Conservation (phyloP, 2,113 vertebrate species). For the Xyliphius kryptos region DNA sequence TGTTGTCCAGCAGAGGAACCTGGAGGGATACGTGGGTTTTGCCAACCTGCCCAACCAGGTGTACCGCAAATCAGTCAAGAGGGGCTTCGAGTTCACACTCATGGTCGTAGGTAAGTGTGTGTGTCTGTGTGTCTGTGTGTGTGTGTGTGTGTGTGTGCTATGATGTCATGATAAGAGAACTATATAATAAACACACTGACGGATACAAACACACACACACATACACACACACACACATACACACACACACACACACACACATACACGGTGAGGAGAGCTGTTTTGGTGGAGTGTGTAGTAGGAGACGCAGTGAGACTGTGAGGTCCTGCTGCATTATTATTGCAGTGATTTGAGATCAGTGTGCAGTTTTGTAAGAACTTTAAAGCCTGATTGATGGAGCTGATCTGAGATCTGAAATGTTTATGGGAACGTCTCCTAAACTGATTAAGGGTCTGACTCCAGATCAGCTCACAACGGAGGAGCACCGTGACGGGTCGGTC, state of each 20-base stretch:
- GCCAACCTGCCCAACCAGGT: conserved; percentile 74
- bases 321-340: background rate
- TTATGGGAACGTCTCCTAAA: no score
- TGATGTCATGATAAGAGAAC: background rate
- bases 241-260: conserved; percentile 4
- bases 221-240: conserved; percentile 6
- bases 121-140: background rate
- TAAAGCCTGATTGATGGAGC: no score
- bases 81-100: conserved; percentile 72
- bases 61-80: conserved; percentile 71
- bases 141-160: background rate
- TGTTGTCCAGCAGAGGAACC: conserved; percentile 64
- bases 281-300: conserved; percentile 17
- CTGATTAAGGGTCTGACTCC: background rate
- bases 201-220: background rate
- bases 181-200: background rate
- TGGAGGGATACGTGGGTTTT: conserved; percentile 72
- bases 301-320: conserved; percentile 8
- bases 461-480: background rate
- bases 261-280: background rate
- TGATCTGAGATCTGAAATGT: no score
- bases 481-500: no score
- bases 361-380: background rate
- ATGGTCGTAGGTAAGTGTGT: conserved; percentile 73
- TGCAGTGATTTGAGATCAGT: conserved; percentile 6